Evolutionary conservation across 2,113 vertebrate genomes (phyloP).

Genomic region (Actinemys pallida): DNA sequence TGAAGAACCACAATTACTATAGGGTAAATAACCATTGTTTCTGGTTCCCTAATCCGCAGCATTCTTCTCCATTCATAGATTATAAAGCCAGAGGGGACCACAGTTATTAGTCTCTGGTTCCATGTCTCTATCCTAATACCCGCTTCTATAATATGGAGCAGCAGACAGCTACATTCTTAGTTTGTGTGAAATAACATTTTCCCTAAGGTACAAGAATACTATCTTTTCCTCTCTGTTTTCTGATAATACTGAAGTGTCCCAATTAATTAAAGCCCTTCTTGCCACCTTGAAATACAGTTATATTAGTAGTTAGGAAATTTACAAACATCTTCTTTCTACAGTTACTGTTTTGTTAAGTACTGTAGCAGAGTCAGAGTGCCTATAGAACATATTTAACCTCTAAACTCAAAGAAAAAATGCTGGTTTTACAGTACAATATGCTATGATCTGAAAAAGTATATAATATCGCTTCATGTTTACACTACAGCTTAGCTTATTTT

Average conservation of each 20-base stretch:
- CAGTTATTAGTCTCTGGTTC: background rate
- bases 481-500: background rate
- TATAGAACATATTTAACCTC: background rate
- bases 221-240: background rate
- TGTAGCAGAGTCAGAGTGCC: rapidly evolving
- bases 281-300: background rate
- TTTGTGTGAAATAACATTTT: background rate
- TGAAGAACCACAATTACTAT: background rate
- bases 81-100: background rate
- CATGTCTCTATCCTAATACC: background rate
- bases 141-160: background rate
- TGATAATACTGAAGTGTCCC: background rate
- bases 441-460: background rate
- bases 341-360: background rate
- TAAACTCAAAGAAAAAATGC: background rate
- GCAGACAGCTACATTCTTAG: background rate
- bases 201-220: background rate
- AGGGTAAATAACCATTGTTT: background rate
- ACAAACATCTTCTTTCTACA: background rate
- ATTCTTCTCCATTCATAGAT: background rate
- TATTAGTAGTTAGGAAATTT: background rate
- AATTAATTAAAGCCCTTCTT: background rate
- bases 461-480: background rate
- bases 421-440: background rate
- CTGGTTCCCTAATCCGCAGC: background rate